phyloP scores from a whole-genome alignment of 2,888 invertebrate genomes.

The Hypena proboscidalis region DNA sequence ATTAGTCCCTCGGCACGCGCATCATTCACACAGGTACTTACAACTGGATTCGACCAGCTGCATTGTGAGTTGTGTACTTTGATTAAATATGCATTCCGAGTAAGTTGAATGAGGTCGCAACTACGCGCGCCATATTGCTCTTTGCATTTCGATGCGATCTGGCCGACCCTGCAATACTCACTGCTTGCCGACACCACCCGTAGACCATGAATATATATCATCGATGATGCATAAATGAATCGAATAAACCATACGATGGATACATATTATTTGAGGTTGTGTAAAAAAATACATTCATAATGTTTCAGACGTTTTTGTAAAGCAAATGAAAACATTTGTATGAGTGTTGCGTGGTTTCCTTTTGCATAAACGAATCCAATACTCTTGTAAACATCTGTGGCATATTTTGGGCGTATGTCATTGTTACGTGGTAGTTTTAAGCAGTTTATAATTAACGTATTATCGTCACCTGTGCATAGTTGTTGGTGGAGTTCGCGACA shows the following conservation, averaged over 20 bases:
- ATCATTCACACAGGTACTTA: constrained; percentile 21
- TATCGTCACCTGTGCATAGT: constrained; percentile 35
- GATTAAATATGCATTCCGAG: constrained; percentile 12
- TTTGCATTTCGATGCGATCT: constrained; percentile 29
- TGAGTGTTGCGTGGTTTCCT: constrained; percentile 4
- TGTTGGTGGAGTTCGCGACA: constrained; percentile 25
- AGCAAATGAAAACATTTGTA: constrained; percentile 14
- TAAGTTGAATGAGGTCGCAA: constrained; percentile 25
- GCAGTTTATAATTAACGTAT: constrained; percentile 26
- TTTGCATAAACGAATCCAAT: constrained; percentile 15
- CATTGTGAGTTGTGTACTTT: constrained; percentile 30
- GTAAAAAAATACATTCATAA: constrained; percentile 46
- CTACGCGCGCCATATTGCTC: constrained; percentile 17
- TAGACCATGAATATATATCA: constrained; percentile 26
- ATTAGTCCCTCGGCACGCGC: constrained; percentile 18
- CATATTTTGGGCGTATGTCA: neutral
- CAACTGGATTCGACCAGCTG: constrained; percentile 25
- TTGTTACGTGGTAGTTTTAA: constrained; percentile 7
- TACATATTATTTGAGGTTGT: constrained; percentile 37
- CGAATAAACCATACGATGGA: constrained; percentile 25
- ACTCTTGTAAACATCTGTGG: constrained; percentile 13
- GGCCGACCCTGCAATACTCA: constrained; percentile 7
- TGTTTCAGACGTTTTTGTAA: constrained; percentile 37
- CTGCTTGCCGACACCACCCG: constrained; percentile 6
- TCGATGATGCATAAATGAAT: constrained; percentile 32